Evolutionary conservation across 2,888 invertebrate species (phyloP).

Genomic region (Trachelus troglodyta): DNA sequence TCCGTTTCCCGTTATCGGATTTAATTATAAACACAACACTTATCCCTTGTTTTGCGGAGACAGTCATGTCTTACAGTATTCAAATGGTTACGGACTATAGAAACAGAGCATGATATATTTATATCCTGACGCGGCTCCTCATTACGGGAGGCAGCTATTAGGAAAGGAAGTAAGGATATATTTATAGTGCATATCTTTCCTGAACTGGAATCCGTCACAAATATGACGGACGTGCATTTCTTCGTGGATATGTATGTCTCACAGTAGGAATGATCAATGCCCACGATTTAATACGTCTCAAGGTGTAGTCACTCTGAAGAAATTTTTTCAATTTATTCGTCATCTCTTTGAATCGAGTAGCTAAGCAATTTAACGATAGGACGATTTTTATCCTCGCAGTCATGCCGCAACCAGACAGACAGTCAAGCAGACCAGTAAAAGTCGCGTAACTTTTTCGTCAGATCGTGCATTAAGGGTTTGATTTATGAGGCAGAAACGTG

Average conservation of each 20-base stretch:
- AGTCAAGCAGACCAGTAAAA: not conserved
- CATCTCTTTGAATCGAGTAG: not conserved
- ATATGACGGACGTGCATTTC: not conserved
- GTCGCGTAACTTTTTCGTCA: not conserved
- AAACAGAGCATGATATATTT: not conserved
- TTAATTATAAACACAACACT: not conserved
- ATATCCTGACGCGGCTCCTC: not conserved
- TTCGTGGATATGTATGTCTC: not conserved
- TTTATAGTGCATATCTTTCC: not conserved
- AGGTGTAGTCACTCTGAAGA: not conserved
- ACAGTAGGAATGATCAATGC: not conserved
- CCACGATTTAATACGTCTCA: not conserved
- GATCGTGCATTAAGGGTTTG: not conserved
- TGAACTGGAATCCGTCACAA: not conserved
- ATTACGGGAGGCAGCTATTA: too few relatives aligned
- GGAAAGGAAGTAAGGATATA: not conserved
- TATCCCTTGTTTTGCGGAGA: not conserved
- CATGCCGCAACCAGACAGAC: conserved; percentile 13
- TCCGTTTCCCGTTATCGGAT: not conserved
- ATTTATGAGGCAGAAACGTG: conserved; percentile 1
- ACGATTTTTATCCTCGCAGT: not conserved
- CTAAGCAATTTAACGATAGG: not conserved
- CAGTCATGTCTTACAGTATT: not conserved
- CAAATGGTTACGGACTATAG: not conserved
- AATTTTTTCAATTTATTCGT: not conserved